These are phyloP conservation scores for Neodiprion lecontei DNA, from an alignment of 1,140 invertebrate genomes.

Conservation along the genomic window DNA sequence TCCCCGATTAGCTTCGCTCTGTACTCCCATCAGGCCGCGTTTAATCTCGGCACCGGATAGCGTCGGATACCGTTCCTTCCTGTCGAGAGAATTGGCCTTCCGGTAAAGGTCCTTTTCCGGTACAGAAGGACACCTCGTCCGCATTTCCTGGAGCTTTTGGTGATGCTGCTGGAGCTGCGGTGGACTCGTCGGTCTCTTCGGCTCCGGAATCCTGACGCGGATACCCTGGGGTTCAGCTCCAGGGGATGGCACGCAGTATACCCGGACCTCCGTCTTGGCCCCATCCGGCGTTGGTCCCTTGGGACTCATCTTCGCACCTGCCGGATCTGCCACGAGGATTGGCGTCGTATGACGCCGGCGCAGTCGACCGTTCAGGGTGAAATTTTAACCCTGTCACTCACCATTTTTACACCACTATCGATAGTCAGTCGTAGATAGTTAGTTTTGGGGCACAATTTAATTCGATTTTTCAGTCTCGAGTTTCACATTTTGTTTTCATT, in stretches of 20 bases:
- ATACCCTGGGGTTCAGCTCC: slow-evolving; percentile 52
- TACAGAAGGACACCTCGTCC: slow-evolving; percentile 48
- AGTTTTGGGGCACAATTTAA: background rate
- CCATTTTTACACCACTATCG: background rate
- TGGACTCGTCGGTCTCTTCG: slow-evolving; percentile 49
- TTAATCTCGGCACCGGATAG: slow-evolving; percentile 55
- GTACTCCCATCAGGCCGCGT: slow-evolving; percentile 32
- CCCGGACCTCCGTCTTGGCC: slow-evolving; percentile 54
- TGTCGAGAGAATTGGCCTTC: slow-evolving; percentile 48
- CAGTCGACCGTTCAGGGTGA: slow-evolving; percentile 47
- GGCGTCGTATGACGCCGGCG: slow-evolving; percentile 54
- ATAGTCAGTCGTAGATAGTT: background rate
- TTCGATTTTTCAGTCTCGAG: background rate
- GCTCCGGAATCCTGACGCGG: slow-evolving; percentile 55
- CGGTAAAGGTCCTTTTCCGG: slow-evolving; percentile 55
- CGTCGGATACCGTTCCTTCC: slow-evolving; percentile 53
- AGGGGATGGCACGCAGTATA: slow-evolving; percentile 49
- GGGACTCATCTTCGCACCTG: slow-evolving; percentile 48
- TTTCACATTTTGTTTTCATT: background rate
- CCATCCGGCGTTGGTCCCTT: slow-evolving; percentile 49
- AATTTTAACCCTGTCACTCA: slow-evolving; percentile 1
- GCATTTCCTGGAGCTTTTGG: slow-evolving; percentile 18
- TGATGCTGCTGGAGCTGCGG: slow-evolving; percentile 22
- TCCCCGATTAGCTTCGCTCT: slow-evolving; percentile 33
- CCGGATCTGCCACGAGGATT: slow-evolving; percentile 29